phyloP scores from a whole-genome alignment of 2,113 vertebrate genomes.

The Rousettus leschenaultii region DNA sequence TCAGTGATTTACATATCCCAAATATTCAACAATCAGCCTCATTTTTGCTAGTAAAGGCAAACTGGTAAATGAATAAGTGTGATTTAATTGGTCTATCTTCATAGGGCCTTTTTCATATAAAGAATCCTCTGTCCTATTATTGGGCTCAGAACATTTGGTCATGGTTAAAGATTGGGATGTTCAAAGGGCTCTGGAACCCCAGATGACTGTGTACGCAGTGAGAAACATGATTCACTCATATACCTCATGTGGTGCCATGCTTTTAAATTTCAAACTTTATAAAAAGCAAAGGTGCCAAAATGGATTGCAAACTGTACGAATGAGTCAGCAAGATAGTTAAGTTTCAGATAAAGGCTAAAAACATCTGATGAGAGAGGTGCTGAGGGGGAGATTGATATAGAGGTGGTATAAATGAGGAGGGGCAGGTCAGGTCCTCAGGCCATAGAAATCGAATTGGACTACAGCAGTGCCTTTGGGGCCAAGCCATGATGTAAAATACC shows the following conservation, averaged over 20 bases:
- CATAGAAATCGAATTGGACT: background rate
- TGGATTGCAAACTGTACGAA: background rate
- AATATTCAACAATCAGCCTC: background rate
- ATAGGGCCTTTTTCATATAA: background rate
- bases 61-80: background rate
- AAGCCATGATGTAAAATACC: background rate
- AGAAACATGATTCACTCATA: background rate
- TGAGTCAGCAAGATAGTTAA: background rate
- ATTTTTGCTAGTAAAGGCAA: background rate
- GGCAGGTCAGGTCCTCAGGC: fast-evolving
- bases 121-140: background rate
- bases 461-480: no score
- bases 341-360: background rate
- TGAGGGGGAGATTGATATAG: background rate
- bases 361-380: background rate
- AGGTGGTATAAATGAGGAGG: background rate
- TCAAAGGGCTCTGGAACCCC: background rate
- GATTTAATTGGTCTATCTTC: background rate
- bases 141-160: background rate
- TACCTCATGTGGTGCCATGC: background rate
- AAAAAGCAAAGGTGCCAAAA: slow-evolving; percentile 35
- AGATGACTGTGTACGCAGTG: background rate
- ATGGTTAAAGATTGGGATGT: background rate
- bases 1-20: background rate
- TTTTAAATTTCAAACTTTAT: slow-evolving; percentile 42